Percentiles rank a stretch among this genome's conserved stretches.
Conservation (phyloP, 1,140 invertebrate genomes). For the Drosophila gunungcola region DNA sequence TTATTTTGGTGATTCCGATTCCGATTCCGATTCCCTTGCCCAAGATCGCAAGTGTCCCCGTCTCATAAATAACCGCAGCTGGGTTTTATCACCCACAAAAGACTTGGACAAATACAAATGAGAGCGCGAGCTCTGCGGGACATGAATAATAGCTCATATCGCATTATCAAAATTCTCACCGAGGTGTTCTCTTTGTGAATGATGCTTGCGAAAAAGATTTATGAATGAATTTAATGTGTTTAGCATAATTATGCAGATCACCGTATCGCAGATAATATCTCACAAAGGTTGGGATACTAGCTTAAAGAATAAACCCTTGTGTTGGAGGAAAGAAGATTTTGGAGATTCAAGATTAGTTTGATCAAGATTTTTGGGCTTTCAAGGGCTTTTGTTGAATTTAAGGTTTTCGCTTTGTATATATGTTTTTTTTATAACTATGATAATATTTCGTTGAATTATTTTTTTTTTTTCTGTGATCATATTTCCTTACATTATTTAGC, state of each 20-base stretch:
- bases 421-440: not conserved
- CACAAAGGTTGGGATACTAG: constrained; percentile 9
- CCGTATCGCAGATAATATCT: constrained; percentile 36
- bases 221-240: constrained; percentile 69
- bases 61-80: constrained; percentile 68
- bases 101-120: constrained; percentile 57
- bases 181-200: constrained; percentile 25
- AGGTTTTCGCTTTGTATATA: not conserved
- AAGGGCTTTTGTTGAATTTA: not conserved
- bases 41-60: constrained; percentile 25
- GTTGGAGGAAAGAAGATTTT: not conserved
- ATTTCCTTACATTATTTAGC: too few species aligned
- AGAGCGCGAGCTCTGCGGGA: constrained; percentile 55
- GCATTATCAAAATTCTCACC: constrained; percentile 43
- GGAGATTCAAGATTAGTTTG: constrained; percentile 1
- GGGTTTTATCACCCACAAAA: constrained; percentile 79
- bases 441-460: too few species aligned
- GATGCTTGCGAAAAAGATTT: constrained; percentile 62
- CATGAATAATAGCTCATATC: constrained; percentile 71
- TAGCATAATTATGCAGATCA: constrained; percentile 69
- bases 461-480: too few species aligned
- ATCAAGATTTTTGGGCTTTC: constrained; percentile 8
- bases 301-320: not conserved
- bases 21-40: constrained; percentile 14
- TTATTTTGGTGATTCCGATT: constrained; percentile 50